phyloP scores from a whole-genome alignment of 2,113 vertebrate genomes.

The Eubucco bourcierii region DNA sequence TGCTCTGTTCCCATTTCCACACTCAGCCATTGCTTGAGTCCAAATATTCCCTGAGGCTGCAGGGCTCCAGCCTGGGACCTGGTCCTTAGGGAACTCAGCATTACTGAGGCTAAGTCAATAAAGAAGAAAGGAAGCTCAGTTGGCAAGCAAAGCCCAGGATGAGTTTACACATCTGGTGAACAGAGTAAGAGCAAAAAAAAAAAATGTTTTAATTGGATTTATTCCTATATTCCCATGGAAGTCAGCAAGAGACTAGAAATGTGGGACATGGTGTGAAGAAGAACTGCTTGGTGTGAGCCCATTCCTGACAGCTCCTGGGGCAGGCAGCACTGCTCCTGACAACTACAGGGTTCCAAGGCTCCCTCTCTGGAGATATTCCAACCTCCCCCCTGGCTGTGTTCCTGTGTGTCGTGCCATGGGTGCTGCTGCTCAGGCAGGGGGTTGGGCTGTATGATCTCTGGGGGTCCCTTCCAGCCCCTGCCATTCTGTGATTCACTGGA shows the following conservation, averaged over 20 bases:
- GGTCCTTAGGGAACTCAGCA: neutral
- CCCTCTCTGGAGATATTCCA: too few relatives aligned
- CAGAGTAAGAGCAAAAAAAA: neutral
- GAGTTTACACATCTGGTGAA: conserved; percentile 41
- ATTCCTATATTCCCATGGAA: conserved; percentile 10
- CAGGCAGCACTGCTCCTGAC: neutral
- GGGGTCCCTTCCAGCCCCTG: too few relatives aligned
- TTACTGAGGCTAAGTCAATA: neutral
- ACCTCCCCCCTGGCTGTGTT: too few relatives aligned
- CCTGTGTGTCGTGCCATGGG: too few relatives aligned
- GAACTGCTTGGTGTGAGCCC: neutral
- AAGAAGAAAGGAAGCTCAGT: neutral
- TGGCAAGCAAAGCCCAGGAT: neutral
- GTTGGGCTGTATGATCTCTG: too few relatives aligned
- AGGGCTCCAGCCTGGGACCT: neutral
- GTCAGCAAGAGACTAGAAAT: neutral
- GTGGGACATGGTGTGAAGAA: neutral
- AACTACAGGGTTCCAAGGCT: neutral
- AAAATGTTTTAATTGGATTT: neutral
- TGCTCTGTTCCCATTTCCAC: too few relatives aligned
- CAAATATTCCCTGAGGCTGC: neutral
- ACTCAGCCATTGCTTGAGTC: neutral
- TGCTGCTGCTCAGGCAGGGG: too few relatives aligned
- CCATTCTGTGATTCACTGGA: too few relatives aligned
- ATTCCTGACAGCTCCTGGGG: neutral